A percentile compares a stretch with the other conserved stretches of the same genome.
phyloP scores from a whole-genome alignment of 2,113 vertebrate genomes.

The Amphilophus citrinellus region DNA sequence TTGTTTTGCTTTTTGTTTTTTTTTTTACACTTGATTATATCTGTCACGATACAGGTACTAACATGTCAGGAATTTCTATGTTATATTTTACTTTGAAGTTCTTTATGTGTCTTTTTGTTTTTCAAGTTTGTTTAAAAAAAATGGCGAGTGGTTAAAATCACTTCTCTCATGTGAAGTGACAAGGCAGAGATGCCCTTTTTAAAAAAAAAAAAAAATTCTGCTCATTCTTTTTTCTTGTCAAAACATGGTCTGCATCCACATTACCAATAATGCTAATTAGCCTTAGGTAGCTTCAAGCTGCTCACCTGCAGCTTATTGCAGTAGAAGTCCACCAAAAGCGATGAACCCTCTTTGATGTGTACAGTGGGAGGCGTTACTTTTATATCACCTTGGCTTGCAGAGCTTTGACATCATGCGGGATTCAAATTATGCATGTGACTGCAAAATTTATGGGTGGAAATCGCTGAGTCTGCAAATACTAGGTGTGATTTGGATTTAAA shows the following conservation, averaged over 20 bases:
- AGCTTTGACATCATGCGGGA: constrained; percentile 23
- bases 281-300: neutral
- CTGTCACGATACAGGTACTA: constrained; percentile 57
- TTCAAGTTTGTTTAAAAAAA: neutral
- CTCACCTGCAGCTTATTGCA: neutral
- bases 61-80: constrained; percentile 32
- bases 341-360: constrained; percentile 19
- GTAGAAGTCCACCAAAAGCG: neutral
- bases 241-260: neutral
- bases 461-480: constrained; percentile 13
- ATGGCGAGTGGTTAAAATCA: neutral
- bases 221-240: neutral
- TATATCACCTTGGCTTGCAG: neutral
- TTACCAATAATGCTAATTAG: neutral
- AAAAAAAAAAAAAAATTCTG: neutral
- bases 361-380: neutral
- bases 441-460: constrained; percentile 37
- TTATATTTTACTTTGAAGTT: constrained; percentile 13
- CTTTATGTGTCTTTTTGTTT: constrained; percentile 14
- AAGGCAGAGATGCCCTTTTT: neutral
- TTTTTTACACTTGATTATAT: constrained; percentile 5
- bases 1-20: neutral
- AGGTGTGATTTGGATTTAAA: constrained; percentile 2
- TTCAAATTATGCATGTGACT: constrained; percentile 39
- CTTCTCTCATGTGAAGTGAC: neutral